phyloP scores from a whole-genome alignment of 2,797 vertebrate genomes.

The Fistularia commersonii region DNA sequence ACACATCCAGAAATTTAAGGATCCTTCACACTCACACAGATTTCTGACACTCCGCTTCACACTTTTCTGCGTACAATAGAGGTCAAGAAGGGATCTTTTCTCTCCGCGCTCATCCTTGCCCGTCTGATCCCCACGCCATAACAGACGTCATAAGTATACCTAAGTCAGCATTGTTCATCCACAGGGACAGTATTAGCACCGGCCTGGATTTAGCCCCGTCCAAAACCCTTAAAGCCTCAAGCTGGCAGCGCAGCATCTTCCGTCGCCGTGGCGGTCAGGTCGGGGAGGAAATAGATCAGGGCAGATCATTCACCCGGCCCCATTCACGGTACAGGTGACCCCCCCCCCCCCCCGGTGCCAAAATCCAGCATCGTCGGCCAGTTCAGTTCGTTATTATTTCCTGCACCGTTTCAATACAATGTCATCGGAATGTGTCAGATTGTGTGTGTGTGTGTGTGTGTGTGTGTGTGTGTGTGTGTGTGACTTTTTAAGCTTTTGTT shows the following conservation, averaged over 20 bases:
- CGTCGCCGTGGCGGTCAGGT: constrained; percentile 8
- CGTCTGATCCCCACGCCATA: constrained; percentile 33
- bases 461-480: too few species aligned
- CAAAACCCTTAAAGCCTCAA: constrained; percentile 35
- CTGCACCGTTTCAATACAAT: too few species aligned
- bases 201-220: constrained; percentile 38
- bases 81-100: constrained; percentile 17
- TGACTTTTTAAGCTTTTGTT: too few species aligned
- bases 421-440: too few species aligned
- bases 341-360: too few species aligned
- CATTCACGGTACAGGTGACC: too few species aligned
- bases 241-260: constrained; percentile 17
- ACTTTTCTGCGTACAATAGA: neutral
- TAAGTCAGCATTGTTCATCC: constrained; percentile 31
- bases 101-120: constrained; percentile 19
- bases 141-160: constrained; percentile 44
- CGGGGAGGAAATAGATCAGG: constrained; percentile 21
- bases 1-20: too few species aligned
- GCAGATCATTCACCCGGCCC: neutral
- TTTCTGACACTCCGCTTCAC: neutral
- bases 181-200: constrained; percentile 18
- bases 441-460: too few species aligned
- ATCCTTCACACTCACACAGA: constrained; percentile 15
- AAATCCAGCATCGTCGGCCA: too few species aligned
- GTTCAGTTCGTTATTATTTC: too few species aligned